phyloP scores from a whole-genome alignment of 2,888 invertebrate species.

The Cerastis leucographa region DNA sequence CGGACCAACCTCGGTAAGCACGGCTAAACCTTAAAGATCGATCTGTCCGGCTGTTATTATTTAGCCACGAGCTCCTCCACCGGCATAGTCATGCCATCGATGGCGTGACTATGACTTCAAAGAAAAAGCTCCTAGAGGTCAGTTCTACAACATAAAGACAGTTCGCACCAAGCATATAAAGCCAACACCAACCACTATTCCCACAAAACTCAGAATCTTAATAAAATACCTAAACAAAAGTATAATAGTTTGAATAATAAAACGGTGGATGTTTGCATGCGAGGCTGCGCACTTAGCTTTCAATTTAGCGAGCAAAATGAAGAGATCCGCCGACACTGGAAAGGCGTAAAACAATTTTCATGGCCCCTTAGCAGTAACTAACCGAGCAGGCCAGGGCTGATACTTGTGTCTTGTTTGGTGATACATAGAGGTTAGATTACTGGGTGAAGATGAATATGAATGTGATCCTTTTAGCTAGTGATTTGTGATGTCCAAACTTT shows the following conservation, averaged over 20 bases:
- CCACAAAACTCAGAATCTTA: neutral
- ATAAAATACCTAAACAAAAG: conserved; percentile 3
- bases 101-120: neutral
- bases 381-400: conserved; percentile 78
- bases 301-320: conserved; percentile 84
- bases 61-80: too few relatives aligned
- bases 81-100: neutral
- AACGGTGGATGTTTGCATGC: conserved; percentile 40
- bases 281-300: conserved; percentile 69
- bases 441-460: neutral
- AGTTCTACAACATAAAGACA: neutral
- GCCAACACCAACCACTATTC: too few relatives aligned
- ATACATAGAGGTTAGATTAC: neutral
- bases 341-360: conserved; percentile 90
- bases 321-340: conserved; percentile 86
- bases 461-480: neutral
- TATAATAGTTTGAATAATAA: conserved; percentile 31
- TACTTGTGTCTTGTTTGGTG: conserved; percentile 28
- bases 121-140: neutral
- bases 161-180: neutral
- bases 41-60: too few relatives aligned
- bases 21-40: too few relatives aligned
- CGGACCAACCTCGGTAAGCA: too few relatives aligned
- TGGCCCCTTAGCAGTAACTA: conserved; percentile 84
- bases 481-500: neutral